Evolutionary conservation across 2,113 vertebrate species (phyloP), one percentile per base, ranked within the genome.

Genomic region (Scartelaos histophorus): DNA sequence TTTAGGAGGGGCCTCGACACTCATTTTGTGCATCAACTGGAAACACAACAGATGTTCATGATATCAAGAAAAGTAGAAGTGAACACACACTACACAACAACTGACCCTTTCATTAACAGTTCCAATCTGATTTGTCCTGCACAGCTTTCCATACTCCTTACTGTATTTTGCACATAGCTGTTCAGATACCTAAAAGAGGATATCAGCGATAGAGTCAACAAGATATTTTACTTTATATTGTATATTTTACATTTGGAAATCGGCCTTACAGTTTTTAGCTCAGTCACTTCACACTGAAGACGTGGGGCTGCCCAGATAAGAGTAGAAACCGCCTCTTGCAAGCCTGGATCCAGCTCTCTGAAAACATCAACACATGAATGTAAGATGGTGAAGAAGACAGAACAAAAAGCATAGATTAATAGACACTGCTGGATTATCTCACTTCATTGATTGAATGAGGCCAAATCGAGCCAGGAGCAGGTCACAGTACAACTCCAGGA

Each of bases 381-480:
- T 2, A 61, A 61, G 24, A 34, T 12, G n/a, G 16, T n/a, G 5
- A 57, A 62, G 7, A 10, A 38, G 7, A 64, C 34, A 19, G 34
- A 54, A n/a, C 51, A 54, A 21, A 54, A 6, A 10, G 51, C 29
- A 43, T 9, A 35, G 10, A n/a, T 11, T 2, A 43, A 43, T n/a
- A 64, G 56, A 24, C 56, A 24, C 16, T 35, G 34, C 19, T 22
- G 11, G 29, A 10, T 15, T 58, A 22, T 88, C 95, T 96, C 90
- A 99, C 98, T 97, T 99, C 97, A 99, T 99, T 3, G 97, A 97
- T 74, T 98, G 96, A 75, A 99, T 98, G 79, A 99, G 94, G 82
- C 98, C 98, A 74, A 98, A 98, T 19, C 98, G 95, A 34, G 97
- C 93, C 35, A 99, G 88, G 65, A 99, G 92, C 72, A 99, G 91